Evolutionary conservation across 2,888 invertebrate species (phyloP), one percentile per base, ranked within the genome.

Genomic region (Oxycera nigricornis): DNA sequence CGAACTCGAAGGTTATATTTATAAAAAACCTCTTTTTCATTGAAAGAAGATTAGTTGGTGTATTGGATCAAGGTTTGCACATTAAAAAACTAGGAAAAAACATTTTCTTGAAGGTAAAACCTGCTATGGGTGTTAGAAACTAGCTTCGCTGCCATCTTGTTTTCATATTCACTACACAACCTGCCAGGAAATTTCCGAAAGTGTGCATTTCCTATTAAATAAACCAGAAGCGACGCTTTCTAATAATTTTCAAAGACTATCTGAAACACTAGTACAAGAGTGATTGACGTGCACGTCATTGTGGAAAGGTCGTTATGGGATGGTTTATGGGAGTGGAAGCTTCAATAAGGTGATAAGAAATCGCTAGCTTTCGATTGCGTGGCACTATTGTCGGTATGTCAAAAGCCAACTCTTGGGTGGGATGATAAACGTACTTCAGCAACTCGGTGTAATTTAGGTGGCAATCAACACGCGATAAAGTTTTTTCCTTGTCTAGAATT

Each of bases 261-360:
- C 31, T 46, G 35, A 65, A 39, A 65, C 65, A 68, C 26, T 68
- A 67, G 41, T 46, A 73, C 39, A 55, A 26, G 61, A 68, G 68
- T 75, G 75, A 75, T 75, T 75, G 75, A 73, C 75, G 67, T 75
- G 75, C 75, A 75, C 75, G 75, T 70, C 70, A 70, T 52, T 55
- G n/a, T 31, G 52, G 55, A 70, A 70, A 70, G 52, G 70, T 70
- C 55, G 35, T 31, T 55, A 35, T 14, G 14, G 24, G 52, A 31
- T 17, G 55, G 31, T 14, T 14, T 14, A 3, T 26, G 4, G 67
- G 50, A 39, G 68, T 68, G 68, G 11, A 70, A 30, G 55, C 52
- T 35, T 70, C 70, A 70, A 70, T 46, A 20, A 70, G 55, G 52
- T 70, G 70, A 70, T 70, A 70, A 70, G 55, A 52, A 70, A 35